Evolutionary conservation across 2,113 vertebrate genomes (phyloP), one percentile per base, ranked within the genome.

Genomic region (Phylloscopus trochiloides): DNA sequence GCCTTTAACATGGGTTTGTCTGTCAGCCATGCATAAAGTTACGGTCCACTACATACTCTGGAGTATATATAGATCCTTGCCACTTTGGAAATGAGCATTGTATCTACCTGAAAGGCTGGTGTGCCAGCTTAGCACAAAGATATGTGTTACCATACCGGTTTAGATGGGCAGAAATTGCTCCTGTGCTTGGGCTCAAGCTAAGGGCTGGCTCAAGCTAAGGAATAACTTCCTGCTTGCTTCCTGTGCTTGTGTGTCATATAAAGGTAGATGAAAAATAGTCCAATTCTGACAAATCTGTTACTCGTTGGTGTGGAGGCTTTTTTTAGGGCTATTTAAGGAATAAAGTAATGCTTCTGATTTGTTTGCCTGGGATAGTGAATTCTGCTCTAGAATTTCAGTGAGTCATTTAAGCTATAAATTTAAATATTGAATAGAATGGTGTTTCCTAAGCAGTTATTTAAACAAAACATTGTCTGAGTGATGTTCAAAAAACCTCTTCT

Each of bases 81-180:
- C 22, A 45, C 12, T 2, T 47, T 45, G 54, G 54, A 58, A 9
- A 52, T 59, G 24, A 54, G 12, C 3, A 0, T 51, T 51, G 19
- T 61, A 45, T 52, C 50, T 45, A 17, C 32, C 38, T 67, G 79
- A 65, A 83, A 61, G 32, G 54, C 71, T 85, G 34, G 3, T 18
- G 5, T 62, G n/a, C n/a, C 45, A 66, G 18, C 12, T 54, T 50
- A 76, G 43, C 18, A 4, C 42, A 58, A 47, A 76, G 84, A 24
- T 31, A 8, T 0, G 1, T 32, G 12, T 45, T 77, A 14, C 1
- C 0, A 6, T 67, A 22, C 10, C 9, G 28, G 21, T 63, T 17
- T 36, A 28, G 40, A 8, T 34, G 57, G 65, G 11, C 45, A 57
- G 47, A 72, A 83, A 19, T 45, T 71, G 57, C 28, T 43, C 2